Evolutionary conservation across 2,113 vertebrate species (phyloP), one percentile per base, ranked within the genome.

Genomic region (Triplophysa tibetana): DNA sequence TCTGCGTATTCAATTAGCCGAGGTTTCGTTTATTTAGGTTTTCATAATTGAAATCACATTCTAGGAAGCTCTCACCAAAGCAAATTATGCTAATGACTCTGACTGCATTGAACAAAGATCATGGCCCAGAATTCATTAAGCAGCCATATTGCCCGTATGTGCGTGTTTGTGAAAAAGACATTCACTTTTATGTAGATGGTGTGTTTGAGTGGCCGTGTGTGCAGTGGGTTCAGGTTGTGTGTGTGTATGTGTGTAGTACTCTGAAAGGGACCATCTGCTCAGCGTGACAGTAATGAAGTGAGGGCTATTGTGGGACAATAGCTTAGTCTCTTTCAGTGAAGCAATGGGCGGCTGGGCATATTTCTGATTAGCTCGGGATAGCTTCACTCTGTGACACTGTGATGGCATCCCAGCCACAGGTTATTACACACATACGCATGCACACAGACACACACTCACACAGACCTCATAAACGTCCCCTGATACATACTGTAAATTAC

Each of bases 231-330:
- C 74, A 24, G 81, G 70, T 80, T 68, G 78, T 85, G 82, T 80
- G 82, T 80, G 85, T 82, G 86, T 88, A 86, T 60, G 73, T 85
- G 89, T 83, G 33, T 38, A 38, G 33, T 86, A 90, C 65, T 87
- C 82, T 93, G 93, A 94, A 94, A 93, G 89, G 90, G 89, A 89
- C 93, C 93, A 94, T 93, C 93, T 94, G 93, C 91, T 94, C 90
- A 85, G 83, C 89, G 90, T 92, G 91, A 92, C 92, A 92, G 91
- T 93, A 92, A 93, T 92, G 91, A 92, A 92, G 92, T 92, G 90
- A 92, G 89, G 89, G 89, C 85, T 86, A 93, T 92, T 93, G 91
- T 90, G 85, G 90, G 79, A 92, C 86, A 90, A 92, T 91, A 86
- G 86, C 86, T 86, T 86, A 87, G 87, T 88, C 88, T 89, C 87